A percentile compares a stretch with the other conserved stretches of the same genome.
Evolutionary conservation across 2,113 vertebrate species (phyloP).

Genomic region (Collichthys lucidus): DNA sequence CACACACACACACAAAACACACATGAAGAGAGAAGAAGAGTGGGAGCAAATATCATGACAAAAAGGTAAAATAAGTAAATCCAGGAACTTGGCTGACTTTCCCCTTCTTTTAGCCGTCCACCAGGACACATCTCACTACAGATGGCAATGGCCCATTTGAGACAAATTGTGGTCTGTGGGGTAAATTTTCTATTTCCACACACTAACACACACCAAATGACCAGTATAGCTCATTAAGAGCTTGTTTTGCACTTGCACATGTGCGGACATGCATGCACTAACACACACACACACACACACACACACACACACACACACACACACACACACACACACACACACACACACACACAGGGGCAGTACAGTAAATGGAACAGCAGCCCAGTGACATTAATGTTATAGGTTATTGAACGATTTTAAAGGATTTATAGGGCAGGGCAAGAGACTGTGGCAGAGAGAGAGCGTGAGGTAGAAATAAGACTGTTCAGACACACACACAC

Average conservation of each 20-base stretch:
- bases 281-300: constrained; percentile 26
- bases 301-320: constrained; percentile 39
- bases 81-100: background rate
- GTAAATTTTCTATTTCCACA: constrained; percentile 31
- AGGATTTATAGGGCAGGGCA: constrained; percentile 79
- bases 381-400: constrained; percentile 82
- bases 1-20: too few species aligned
- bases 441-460: constrained; percentile 73
- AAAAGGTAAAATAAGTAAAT: constrained; percentile 17
- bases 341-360: constrained; percentile 49
- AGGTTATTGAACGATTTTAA: constrained; percentile 82
- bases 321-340: constrained; percentile 27
- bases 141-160: constrained; percentile 24
- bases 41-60: background rate
- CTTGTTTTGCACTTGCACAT: constrained; percentile 20
- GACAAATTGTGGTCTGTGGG: constrained; percentile 30
- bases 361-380: constrained; percentile 79
- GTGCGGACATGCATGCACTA: constrained; percentile 4
- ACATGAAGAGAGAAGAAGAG: too few species aligned
- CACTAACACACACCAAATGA: constrained; percentile 32
- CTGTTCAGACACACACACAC: constrained; percentile 45
- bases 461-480: constrained; percentile 67
- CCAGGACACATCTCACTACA: constrained; percentile 9
- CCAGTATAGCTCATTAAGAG: constrained; percentile 36
- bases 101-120: background rate